A percentile compares a stretch with the other conserved stretches of the same genome.
Evolutionary conservation across 2,113 vertebrate genomes (phyloP).

Genomic region (Prietella phreatophila): DNA sequence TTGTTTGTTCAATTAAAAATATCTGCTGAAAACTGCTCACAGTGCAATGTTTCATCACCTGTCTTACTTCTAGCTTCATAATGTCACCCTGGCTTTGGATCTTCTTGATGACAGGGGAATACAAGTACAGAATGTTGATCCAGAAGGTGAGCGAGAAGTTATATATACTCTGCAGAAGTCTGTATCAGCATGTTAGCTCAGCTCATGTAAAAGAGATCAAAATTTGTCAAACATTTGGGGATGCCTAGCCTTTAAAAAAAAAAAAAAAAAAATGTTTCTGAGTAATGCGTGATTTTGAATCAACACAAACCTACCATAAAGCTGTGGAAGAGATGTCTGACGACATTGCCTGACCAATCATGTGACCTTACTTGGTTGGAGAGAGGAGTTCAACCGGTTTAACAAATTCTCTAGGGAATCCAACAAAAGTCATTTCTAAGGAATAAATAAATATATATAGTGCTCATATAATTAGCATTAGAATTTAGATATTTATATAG

Average conservation of each 20-base stretch:
- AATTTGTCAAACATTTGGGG: background rate
- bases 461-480: background rate
- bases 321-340: background rate
- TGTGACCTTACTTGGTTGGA: background rate
- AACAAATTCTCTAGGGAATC: background rate
- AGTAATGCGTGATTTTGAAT: background rate
- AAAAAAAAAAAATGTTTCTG: background rate
- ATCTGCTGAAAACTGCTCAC: background rate
- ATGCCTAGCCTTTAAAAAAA: background rate
- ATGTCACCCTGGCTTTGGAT: constrained; percentile 84
- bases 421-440: background rate
- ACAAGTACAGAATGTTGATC: constrained; percentile 68
- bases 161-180: background rate
- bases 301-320: background rate
- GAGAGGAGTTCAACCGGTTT: background rate
- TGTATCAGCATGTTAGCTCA: background rate
- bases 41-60: background rate
- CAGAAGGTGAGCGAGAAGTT: constrained; percentile 76
- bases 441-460: background rate
- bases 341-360: background rate
- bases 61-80: constrained; percentile 77
- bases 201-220: background rate
- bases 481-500: no score
- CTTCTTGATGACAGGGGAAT: constrained; percentile 77
- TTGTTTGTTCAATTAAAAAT: background rate